These are phyloP conservation scores for Numida meleagris DNA, from an alignment of 2,113 vertebrate species.

Conservation along the genomic window DNA sequence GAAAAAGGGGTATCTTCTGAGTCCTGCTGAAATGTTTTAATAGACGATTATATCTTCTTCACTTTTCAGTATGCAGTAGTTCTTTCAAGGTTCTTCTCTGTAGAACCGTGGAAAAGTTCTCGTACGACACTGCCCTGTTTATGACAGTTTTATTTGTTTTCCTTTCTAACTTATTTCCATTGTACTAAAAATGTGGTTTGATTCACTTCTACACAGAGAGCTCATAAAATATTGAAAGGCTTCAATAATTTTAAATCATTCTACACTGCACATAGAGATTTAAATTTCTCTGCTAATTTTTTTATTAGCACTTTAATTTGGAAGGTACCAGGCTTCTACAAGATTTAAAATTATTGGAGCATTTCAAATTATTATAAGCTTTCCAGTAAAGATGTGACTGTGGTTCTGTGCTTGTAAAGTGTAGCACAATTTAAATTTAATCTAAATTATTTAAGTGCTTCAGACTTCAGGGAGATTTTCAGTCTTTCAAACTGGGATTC, in stretches of 20 bases:
- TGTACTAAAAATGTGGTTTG: constrained; percentile 55
- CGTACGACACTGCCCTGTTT: not conserved
- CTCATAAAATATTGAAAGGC: constrained; percentile 78
- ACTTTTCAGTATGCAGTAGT: not conserved
- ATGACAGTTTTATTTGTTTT: constrained; percentile 48
- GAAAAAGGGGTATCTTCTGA: not conserved
- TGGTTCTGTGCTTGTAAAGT: constrained; percentile 73
- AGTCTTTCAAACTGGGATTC: constrained; percentile 66
- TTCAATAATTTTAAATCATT: constrained; percentile 80
- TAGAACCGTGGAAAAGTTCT: not conserved
- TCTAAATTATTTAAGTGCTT: constrained; percentile 81
- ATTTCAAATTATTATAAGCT: constrained; percentile 84
- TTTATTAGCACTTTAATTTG: constrained; percentile 80
- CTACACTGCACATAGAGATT: constrained; percentile 66
- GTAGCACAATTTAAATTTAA: constrained; percentile 77
- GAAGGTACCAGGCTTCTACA: constrained; percentile 72
- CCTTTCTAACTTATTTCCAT: constrained; percentile 57
- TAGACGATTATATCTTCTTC: not conserved
- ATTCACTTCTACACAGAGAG: constrained; percentile 64
- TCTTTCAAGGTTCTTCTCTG: not conserved
- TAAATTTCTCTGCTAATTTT: constrained; percentile 78
- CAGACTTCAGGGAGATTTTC: constrained; percentile 72
- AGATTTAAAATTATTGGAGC: constrained; percentile 82
- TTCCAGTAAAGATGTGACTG: constrained; percentile 72
- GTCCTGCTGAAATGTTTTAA: not conserved